Conservation (phyloP, 2,888 invertebrate species). For the Callosobruchus maculatus region DNA sequence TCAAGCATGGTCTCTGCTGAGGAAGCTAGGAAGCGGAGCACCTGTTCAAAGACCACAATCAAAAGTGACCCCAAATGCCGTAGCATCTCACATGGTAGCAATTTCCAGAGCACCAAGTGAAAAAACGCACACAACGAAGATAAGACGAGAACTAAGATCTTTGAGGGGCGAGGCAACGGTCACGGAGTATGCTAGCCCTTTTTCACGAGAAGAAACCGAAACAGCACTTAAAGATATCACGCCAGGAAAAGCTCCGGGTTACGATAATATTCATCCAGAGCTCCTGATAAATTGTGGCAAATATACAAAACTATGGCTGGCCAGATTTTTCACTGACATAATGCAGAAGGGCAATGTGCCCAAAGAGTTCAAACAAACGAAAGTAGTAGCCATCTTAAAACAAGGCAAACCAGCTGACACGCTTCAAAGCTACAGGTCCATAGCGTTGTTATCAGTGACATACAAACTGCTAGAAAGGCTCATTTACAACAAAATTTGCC, state of each 20-base stretch:
- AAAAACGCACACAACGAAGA: constrained; percentile 7
- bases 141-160: constrained; percentile 10
- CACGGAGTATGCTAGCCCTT: background rate
- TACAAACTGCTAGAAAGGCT: constrained; percentile 12
- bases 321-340: constrained; percentile 6
- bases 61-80: background rate
- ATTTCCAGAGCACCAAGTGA: constrained; percentile 13
- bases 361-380: constrained; percentile 2
- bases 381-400: constrained; percentile 13
- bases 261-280: constrained; percentile 9
- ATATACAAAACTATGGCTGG: constrained; percentile 5
- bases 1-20: background rate
- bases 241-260: constrained; percentile 7
- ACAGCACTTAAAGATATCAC: constrained; percentile 1
- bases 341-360: constrained; percentile 2
- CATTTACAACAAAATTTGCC: constrained; percentile 20
- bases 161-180: background rate
- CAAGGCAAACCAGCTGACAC: constrained; percentile 8
- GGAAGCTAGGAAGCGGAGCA: background rate
- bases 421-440: constrained; percentile 6
- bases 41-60: background rate
- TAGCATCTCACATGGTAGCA: constrained; percentile 6
- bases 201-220: background rate
- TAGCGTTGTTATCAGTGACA: background rate
- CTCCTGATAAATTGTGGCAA: constrained; percentile 7